A percentile compares a stretch with the other conserved stretches of the same genome.
Conservation (phyloP, 2,113 vertebrate genomes). For the Origma solitaria region DNA sequence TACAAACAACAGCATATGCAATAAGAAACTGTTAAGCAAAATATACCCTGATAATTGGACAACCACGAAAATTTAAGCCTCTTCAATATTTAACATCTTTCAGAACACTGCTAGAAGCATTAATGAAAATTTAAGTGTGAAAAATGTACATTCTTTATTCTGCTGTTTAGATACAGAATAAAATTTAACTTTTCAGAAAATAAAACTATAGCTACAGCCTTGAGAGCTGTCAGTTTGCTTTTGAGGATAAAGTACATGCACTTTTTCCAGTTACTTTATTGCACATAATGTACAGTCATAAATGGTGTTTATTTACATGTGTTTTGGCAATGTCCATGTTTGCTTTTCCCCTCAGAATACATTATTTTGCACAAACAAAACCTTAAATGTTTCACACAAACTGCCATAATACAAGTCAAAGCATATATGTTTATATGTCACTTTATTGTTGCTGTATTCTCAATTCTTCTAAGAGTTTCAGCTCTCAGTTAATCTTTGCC, state of each 20-base stretch:
- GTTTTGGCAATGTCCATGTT: slow-evolving; percentile 40
- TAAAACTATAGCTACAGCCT: slow-evolving; percentile 30
- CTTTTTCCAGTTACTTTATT: slow-evolving; percentile 67
- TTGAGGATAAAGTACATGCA: slow-evolving; percentile 57
- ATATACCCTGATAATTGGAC: neutral
- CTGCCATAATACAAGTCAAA: slow-evolving; percentile 40
- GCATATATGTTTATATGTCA: neutral
- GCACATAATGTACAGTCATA: slow-evolving; percentile 60
- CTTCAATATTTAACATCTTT: neutral
- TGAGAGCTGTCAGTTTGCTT: slow-evolving; percentile 15
- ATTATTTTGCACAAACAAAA: slow-evolving; percentile 57
- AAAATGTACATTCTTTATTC: slow-evolving; percentile 63
- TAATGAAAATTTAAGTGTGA: slow-evolving; percentile 43
- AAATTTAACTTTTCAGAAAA: slow-evolving; percentile 54
- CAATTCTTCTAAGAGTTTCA: neutral
- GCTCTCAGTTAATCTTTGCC: neutral
- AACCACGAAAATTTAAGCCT: neutral
- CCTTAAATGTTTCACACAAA: slow-evolving; percentile 51
- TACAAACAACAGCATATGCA: neutral
- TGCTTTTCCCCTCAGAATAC: slow-evolving; percentile 28
- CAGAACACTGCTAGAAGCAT: slow-evolving; percentile 23
- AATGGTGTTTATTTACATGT: slow-evolving; percentile 49
- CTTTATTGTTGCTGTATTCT: neutral
- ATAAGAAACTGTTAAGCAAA: neutral
- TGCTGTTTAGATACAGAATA: slow-evolving; percentile 52